Percentiles rank a stretch among this genome's conserved stretches.
phyloP scores from a whole-genome alignment of 1,140 invertebrate species.

The Lepidostoma basale region DNA sequence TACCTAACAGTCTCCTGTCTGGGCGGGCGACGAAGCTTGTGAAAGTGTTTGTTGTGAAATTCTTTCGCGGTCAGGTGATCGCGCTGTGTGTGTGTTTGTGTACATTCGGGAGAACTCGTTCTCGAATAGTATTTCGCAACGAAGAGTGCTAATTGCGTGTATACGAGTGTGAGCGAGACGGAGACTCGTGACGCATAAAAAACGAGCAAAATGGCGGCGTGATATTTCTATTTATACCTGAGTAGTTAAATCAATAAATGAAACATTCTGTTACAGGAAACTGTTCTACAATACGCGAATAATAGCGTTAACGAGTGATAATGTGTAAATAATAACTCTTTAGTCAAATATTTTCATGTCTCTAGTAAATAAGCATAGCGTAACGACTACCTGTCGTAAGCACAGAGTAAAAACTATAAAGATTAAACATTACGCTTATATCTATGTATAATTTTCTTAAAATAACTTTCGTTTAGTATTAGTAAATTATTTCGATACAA shows the following conservation, averaged over 20 bases:
- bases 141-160: constrained; percentile 34
- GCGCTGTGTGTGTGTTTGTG: constrained; percentile 22
- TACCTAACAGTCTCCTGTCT: not conserved
- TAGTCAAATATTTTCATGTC: constrained; percentile 39
- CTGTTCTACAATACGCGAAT: constrained; percentile 11
- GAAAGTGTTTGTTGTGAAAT: constrained; percentile 41
- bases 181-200: constrained; percentile 30
- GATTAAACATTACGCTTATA: constrained; percentile 37
- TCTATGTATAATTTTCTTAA: constrained; percentile 37
- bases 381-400: constrained; percentile 24
- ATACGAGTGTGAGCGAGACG: constrained; percentile 34
- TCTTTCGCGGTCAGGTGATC: constrained; percentile 37
- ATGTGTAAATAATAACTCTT: constrained; percentile 37
- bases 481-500: constrained; percentile 37
- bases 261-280: constrained; percentile 37
- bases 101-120: constrained; percentile 35
- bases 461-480: constrained; percentile 27
- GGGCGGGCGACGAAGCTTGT: constrained; percentile 16
- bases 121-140: constrained; percentile 31
- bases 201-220: constrained; percentile 36
- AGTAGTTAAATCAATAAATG: constrained; percentile 40
- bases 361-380: constrained; percentile 23
- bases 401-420: constrained; percentile 34
- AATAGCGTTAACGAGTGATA: constrained; percentile 25
- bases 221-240: constrained; percentile 40